Evolutionary conservation across 1,140 invertebrate species (phyloP).

Genomic region (Hyles vespertilio): DNA sequence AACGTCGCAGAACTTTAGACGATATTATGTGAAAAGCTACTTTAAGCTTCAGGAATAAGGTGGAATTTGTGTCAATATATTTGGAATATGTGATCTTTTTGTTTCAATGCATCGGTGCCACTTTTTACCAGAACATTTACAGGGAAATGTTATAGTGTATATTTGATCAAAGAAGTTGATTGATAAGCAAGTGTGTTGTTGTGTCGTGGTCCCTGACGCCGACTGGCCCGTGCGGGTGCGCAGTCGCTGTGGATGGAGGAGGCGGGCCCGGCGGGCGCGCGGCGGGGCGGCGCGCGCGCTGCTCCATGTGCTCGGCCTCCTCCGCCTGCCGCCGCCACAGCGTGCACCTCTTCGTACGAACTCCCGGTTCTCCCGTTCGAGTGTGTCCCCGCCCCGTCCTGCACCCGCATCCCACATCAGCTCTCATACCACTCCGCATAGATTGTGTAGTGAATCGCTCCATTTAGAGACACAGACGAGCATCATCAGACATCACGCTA

Average conservation of each 20-base stretch:
- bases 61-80: too few relatives aligned
- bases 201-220: not conserved
- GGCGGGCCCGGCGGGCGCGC: constrained; percentile 36
- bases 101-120: too few relatives aligned
- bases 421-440: not conserved
- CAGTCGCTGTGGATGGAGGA: constrained; percentile 84
- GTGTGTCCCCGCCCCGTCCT: constrained; percentile 21
- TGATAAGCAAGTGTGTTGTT: not conserved
- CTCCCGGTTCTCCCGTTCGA: constrained; percentile 28
- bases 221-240: constrained; percentile 29
- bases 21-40: too few relatives aligned
- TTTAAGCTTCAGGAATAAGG: too few relatives aligned
- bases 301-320: constrained; percentile 70
- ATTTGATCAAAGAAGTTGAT: not conserved
- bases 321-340: constrained; percentile 68
- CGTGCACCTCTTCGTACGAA: constrained; percentile 52
- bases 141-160: too few relatives aligned
- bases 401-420: not conserved
- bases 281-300: constrained; percentile 37
- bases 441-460: not conserved
- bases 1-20: too few relatives aligned
- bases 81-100: too few relatives aligned
- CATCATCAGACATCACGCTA: too few relatives aligned
- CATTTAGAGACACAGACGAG: not conserved
- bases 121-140: too few relatives aligned